Conservation (phyloP, 2,888 invertebrate genomes). For the Drosophila mayaguana region DNA sequence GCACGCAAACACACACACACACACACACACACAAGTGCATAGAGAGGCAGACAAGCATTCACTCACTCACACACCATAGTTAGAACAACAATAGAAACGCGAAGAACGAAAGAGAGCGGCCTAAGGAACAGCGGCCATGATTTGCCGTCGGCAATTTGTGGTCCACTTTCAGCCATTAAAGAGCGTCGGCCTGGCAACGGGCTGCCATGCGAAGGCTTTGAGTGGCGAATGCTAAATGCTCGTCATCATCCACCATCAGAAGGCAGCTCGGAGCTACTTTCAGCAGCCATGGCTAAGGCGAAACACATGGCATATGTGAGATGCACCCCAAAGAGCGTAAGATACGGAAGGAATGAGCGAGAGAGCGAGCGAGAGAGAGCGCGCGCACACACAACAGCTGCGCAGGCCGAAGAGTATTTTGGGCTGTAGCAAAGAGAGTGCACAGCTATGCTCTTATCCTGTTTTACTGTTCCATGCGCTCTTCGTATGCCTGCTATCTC, state of each 20-base stretch:
- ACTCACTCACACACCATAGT: constrained; percentile 20
- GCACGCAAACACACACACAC: constrained; percentile 36
- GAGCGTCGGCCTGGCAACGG: constrained; percentile 55
- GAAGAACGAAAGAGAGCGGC: constrained; percentile 26
- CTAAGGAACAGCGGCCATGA: constrained; percentile 61
- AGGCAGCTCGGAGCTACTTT: constrained; percentile 40
- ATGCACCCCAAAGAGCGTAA: constrained; percentile 32
- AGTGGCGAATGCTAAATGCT: constrained; percentile 68
- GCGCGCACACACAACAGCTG: constrained; percentile 44
- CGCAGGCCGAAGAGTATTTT: constrained; percentile 36
- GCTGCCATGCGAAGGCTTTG: constrained; percentile 63
- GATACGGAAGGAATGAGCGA: not conserved
- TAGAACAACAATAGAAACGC: constrained; percentile 49
- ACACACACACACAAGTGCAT: constrained; percentile 29
- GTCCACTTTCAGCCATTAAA: constrained; percentile 67
- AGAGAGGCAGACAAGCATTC: not conserved
- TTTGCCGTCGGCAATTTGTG: constrained; percentile 67
- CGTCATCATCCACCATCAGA: constrained; percentile 57
- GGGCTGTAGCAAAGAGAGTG: constrained; percentile 39
- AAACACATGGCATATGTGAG: constrained; percentile 45
- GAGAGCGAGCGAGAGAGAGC: constrained; percentile 23
- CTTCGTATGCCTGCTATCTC: constrained; percentile 48
- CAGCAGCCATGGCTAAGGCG: constrained; percentile 32
- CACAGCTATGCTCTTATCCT: constrained; percentile 51
- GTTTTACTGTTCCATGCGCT: constrained; percentile 60